Evolutionary conservation across 1,140 invertebrate genomes (phyloP).

Genomic region (Pygmarrhopalites habei): DNA sequence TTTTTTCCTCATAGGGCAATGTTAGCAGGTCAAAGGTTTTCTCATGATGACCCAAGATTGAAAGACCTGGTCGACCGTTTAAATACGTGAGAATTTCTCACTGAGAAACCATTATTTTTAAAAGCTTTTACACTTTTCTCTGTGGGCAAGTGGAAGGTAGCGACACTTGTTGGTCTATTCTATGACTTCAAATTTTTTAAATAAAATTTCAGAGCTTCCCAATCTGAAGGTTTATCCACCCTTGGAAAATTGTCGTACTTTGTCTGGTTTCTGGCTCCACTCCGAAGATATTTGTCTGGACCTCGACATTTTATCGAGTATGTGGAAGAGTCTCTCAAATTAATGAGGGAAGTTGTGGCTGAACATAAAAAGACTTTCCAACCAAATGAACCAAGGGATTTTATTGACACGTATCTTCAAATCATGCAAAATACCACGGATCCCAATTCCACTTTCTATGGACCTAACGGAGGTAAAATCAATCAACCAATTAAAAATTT

Average conservation of each 20-base stretch:
- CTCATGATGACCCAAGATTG: conserved; percentile 4
- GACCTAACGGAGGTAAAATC: conserved; percentile 11
- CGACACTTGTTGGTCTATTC: too few relatives aligned
- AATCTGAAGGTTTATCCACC: too few relatives aligned
- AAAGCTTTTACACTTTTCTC: neutral
- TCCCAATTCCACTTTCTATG: conserved; percentile 21
- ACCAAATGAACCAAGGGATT: conserved; percentile 13
- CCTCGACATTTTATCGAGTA: neutral
- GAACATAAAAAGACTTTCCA: conserved; percentile 10
- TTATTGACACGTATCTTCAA: conserved; percentile 21
- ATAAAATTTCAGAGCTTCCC: too few relatives aligned
- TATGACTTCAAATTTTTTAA: neutral
- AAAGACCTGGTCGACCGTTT: neutral
- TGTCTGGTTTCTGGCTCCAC: neutral
- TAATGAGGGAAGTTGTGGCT: neutral
- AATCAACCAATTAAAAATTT: neutral
- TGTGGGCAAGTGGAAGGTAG: too few relatives aligned
- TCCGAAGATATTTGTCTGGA: too few relatives aligned
- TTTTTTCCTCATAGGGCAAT: too few relatives aligned
- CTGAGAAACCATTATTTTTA: neutral
- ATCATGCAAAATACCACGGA: conserved; percentile 17
- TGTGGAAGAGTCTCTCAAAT: too few relatives aligned
- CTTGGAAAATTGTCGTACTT: too few relatives aligned
- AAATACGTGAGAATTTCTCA: neutral
- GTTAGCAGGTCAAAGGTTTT: conserved; percentile 3